Evolutionary conservation across 2,113 vertebrate genomes (phyloP).

Genomic region (Pogona vitticeps): DNA sequence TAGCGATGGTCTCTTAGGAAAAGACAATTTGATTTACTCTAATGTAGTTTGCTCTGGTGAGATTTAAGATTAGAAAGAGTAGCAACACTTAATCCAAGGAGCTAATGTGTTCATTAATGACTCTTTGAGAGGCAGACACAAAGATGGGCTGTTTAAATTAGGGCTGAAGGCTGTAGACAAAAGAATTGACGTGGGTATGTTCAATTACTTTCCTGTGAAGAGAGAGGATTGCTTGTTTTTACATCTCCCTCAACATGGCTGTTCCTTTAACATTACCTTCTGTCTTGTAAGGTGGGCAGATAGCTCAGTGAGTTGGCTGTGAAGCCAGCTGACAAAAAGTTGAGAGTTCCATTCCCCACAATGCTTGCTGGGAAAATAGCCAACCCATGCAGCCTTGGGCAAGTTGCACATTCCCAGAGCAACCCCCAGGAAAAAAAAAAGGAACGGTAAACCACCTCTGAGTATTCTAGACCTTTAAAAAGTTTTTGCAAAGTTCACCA

Average conservation of each 20-base stretch:
- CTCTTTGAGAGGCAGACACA: slow-evolving; percentile 8
- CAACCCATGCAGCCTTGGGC: too few relatives aligned
- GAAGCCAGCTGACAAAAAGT: too few relatives aligned
- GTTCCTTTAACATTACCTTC: not conserved
- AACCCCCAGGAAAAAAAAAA: too few relatives aligned
- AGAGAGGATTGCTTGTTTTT: not conserved
- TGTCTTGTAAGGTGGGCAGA: too few relatives aligned
- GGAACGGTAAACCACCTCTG: too few relatives aligned
- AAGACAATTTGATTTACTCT: slow-evolving; percentile 10
- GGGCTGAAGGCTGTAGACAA: slow-evolving; percentile 7
- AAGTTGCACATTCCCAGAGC: too few relatives aligned
- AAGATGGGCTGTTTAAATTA: slow-evolving; percentile 23
- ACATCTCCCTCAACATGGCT: not conserved
- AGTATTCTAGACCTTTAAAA: too few relatives aligned
- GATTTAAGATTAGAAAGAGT: slow-evolving; percentile 10
- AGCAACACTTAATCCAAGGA: slow-evolving; percentile 21
- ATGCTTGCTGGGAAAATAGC: too few relatives aligned
- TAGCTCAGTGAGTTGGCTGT: too few relatives aligned
- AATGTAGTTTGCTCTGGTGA: not conserved
- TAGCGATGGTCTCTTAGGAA: not conserved
- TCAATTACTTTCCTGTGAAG: not conserved
- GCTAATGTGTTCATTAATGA: not conserved
- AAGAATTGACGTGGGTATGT: not conserved
- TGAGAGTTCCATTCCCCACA: too few relatives aligned
- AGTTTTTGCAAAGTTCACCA: too few relatives aligned